Conservation (phyloP, 92 coral and sea anemone species). For the Epizoanthus fatuus region DNA sequence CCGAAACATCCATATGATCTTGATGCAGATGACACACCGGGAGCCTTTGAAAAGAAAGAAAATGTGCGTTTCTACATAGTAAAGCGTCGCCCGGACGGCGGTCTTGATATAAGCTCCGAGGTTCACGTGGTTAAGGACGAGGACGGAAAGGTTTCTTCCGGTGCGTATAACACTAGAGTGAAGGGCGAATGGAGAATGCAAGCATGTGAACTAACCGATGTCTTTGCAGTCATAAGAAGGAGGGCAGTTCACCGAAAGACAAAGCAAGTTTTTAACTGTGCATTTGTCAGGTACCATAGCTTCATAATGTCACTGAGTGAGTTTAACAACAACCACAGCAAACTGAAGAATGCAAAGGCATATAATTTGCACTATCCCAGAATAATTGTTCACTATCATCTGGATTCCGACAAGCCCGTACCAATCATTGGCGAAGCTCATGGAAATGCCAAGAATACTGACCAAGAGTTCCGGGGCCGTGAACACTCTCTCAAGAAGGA, state of each 20-base stretch:
- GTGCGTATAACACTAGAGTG: background rate
- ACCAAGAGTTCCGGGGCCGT: background rate
- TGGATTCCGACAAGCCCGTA: background rate
- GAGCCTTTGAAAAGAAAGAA: constrained; percentile 22
- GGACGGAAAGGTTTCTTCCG: background rate
- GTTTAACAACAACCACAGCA: constrained; percentile 11
- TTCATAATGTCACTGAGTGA: constrained; percentile 26
- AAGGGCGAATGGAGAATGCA: too few relatives aligned
- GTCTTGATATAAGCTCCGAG: constrained; percentile 4
- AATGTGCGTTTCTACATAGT: constrained; percentile 14
- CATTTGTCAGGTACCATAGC: constrained; percentile 5
- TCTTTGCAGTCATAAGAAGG: constrained; percentile 21
- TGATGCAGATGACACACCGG: constrained; percentile 46
- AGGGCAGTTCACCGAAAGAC: constrained; percentile 26
- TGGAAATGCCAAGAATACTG: constrained; percentile 19
- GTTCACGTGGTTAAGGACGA: constrained; percentile 24
- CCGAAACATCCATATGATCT: constrained; percentile 41
- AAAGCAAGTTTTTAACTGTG: background rate
- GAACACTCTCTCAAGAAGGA: constrained; percentile 21
- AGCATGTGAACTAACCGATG: background rate
- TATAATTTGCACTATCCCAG: background rate
- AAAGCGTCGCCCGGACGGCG: background rate
- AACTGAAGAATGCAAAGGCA: background rate
- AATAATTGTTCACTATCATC: constrained; percentile 15
- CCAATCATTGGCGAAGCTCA: constrained; percentile 7